Base-by-base conservation (phyloP, 2,888 invertebrate species). In the Coenonympha arcania region DNA sequence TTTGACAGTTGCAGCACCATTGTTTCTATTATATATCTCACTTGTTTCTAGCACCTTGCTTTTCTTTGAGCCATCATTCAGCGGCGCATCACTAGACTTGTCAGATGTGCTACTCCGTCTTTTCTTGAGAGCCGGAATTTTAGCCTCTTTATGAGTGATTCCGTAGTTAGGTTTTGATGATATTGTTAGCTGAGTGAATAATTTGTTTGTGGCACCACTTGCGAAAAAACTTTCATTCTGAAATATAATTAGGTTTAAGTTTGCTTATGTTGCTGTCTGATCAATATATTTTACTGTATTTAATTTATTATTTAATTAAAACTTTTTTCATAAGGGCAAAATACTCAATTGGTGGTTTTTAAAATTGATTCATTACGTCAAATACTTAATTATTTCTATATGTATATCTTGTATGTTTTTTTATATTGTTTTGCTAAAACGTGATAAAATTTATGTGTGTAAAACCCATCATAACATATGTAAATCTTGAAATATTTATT, bases 21-120 rank as follows among this genome's bases (percentile, higher is more conserved):
- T 77, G 62, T 69, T 79, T 67, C 64, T 80, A 64, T 66, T 75
- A 60, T 78, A 75, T 63, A 79, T 74, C 69, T 85, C 83, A 79
- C 74, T 76, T 56, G 76, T 66, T 59, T 81, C 83, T 55, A 76
- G 52, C 22, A 77, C 37, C 66, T 78, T 86, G 56, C 65, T 78
- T 59, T 79, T 86, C 57, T 86, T 86, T 40, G 72, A 66, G 31
- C 65, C 62, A 20, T 84, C 83, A 24, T 68, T 72, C 49, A 79
- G 63, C 30, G 69, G 71, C 1, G 76, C 61, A 59, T 87, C 86
- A 62, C 67, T 79, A 2, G 86, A 83, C 64, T 85, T 87, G 55
- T 87, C 87, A 0, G 87, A 86, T 13, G 86, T 80, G 54, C 87
- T 87, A 55, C 86, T 77, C 47, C 87, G 64, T 58, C 87, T 71